phyloP scores from a whole-genome alignment of 2,113 vertebrate genomes.

The Indicator maculatus region DNA sequence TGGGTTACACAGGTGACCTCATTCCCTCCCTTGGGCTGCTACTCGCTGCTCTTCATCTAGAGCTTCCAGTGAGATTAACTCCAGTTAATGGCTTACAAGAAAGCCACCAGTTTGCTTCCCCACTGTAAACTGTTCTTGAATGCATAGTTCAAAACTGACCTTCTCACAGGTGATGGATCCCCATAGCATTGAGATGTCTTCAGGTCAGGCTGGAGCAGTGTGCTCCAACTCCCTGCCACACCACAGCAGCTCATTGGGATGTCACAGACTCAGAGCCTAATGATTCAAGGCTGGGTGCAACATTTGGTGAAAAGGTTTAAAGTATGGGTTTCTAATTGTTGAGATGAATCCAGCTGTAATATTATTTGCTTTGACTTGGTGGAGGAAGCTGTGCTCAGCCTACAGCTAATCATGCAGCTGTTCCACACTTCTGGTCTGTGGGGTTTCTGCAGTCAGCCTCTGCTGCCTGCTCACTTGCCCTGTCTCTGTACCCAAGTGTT shows the following conservation, averaged over 20 bases:
- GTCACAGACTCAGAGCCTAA: neutral
- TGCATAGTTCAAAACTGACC: neutral
- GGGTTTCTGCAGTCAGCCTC: neutral
- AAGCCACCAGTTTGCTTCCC: neutral
- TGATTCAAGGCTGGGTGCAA: neutral
- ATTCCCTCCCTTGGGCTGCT: neutral
- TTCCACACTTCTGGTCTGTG: neutral
- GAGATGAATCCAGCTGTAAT: constrained; percentile 6
- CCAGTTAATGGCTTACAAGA: neutral
- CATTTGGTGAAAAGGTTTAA: neutral
- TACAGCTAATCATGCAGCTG: neutral
- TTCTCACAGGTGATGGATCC: neutral
- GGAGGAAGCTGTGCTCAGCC: neutral
- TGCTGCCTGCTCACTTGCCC: neutral
- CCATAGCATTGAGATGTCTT: neutral
- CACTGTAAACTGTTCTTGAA: neutral
- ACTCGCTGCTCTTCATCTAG: neutral
- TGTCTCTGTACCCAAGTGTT: constrained; percentile 81
- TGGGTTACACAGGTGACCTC: neutral
- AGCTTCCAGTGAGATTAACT: neutral
- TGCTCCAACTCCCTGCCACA: neutral
- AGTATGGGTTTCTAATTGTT: neutral
- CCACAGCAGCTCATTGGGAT: neutral
- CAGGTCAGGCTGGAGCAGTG: neutral
- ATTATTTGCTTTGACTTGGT: neutral